phyloP scores from a whole-genome alignment of 2,113 vertebrate species.

The Lampris incognitus region DNA sequence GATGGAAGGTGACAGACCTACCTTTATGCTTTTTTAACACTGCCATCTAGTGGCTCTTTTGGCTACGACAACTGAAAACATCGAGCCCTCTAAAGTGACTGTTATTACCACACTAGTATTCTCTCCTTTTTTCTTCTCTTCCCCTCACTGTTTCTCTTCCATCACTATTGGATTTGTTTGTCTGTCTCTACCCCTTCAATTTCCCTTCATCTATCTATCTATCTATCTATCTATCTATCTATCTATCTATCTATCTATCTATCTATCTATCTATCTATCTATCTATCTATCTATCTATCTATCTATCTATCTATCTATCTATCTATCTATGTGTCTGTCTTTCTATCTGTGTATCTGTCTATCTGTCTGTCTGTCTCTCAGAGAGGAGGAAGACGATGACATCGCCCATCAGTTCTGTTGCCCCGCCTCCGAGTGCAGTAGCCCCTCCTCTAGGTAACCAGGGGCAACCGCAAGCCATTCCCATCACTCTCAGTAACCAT shows the following conservation, averaged over 20 bases:
- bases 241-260: neutral
- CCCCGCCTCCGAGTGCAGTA: conserved; percentile 92
- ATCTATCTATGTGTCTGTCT: too few species aligned
- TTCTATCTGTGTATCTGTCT: neutral
- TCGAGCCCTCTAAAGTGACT: neutral
- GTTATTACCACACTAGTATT: neutral
- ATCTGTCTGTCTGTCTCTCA: conserved; percentile 69
- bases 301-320: neutral
- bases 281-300: conserved; percentile 30
- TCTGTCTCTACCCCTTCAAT: neutral
- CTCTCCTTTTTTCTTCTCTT: neutral
- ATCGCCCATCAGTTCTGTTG: conserved; percentile 95
- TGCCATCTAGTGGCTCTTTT: conserved; percentile 28
- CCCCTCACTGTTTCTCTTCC: neutral
- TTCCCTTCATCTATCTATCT: conserved; percentile 45
- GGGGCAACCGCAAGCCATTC: conserved; percentile 70
- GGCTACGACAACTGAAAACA: neutral
- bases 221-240: neutral
- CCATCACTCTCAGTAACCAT: conserved; percentile 29
- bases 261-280: conserved; percentile 21
- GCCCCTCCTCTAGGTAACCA: conserved; percentile 92
- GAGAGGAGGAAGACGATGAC: conserved; percentile 90
- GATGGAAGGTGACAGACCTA: neutral
- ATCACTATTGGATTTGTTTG: neutral
- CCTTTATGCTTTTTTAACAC: neutral